Conservation (phyloP, 2,888 invertebrate species). For the Gymnosoma rotundatum region DNA sequence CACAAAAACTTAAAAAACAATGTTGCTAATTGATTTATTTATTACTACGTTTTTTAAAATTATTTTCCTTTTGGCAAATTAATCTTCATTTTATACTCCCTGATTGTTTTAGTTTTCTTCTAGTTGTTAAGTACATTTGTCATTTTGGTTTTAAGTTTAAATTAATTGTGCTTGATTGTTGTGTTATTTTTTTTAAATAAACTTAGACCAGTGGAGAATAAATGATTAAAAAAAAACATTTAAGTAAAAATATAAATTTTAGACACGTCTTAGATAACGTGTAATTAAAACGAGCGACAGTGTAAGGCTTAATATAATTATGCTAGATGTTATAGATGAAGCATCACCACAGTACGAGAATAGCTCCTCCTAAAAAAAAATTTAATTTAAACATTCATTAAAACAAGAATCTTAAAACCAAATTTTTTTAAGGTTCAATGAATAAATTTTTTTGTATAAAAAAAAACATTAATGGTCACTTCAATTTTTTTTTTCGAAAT, state of each 20-base stretch:
- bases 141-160: conserved; percentile 13
- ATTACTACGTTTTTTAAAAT: neutral
- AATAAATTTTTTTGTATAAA: too few species aligned
- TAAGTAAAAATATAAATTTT: conserved; percentile 22
- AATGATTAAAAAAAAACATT: conserved; percentile 13
- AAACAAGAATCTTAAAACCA: too few species aligned
- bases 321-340: conserved; percentile 73
- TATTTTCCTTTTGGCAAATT: conserved; percentile 53
- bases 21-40: conserved; percentile 44
- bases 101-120: conserved; percentile 62
- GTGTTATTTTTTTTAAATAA: neutral
- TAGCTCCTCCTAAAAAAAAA: conserved; percentile 76
- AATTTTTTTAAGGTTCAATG: too few species aligned
- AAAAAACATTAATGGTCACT: too few species aligned
- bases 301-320: conserved; percentile 68
- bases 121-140: conserved; percentile 30
- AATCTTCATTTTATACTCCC: conserved; percentile 61
- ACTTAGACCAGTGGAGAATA: conserved; percentile 14
- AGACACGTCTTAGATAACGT: conserved; percentile 75
- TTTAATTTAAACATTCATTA: too few species aligned
- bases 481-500: too few species aligned
- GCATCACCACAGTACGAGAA: conserved; percentile 81
- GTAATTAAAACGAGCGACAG: conserved; percentile 76
- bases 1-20: conserved; percentile 44
- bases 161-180: conserved; percentile 48